These are phyloP conservation scores for Poecilus cupreus DNA, from an alignment of 2,888 invertebrate species.

Conservation along the genomic window DNA sequence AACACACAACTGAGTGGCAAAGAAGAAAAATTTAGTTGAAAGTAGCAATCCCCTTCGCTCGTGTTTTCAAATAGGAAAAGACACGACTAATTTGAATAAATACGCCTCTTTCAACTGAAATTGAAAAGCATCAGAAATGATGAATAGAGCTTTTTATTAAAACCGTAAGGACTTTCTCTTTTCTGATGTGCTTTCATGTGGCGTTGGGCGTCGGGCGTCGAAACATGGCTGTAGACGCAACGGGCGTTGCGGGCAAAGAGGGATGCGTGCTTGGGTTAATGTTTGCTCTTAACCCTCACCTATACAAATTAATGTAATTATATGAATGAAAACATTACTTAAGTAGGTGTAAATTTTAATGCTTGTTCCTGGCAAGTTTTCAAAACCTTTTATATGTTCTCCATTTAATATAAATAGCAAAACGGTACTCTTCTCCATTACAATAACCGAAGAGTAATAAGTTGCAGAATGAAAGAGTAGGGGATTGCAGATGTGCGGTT, in stretches of 20 bases:
- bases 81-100: constrained; percentile 57
- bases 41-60: constrained; percentile 8
- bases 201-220: constrained; percentile 1
- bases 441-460: constrained; percentile 7
- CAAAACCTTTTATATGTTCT: constrained; percentile 40
- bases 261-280: constrained; percentile 43
- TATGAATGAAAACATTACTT: constrained; percentile 52
- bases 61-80: constrained; percentile 43
- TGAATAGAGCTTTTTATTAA: constrained; percentile 56
- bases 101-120: constrained; percentile 49
- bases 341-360: constrained; percentile 50
- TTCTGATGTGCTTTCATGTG: constrained; percentile 49
- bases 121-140: constrained; percentile 57
- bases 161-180: constrained; percentile 54
- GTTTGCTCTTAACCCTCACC: constrained; percentile 48
- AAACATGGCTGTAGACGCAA: not conserved
- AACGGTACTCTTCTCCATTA: not conserved
- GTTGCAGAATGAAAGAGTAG: constrained; percentile 14
- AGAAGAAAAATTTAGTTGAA: constrained; percentile 14
- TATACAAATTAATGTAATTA: constrained; percentile 54
- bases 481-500: not conserved
- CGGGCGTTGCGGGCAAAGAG: not conserved
- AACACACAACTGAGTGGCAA: not conserved
- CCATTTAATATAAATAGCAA: constrained; percentile 37
- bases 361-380: constrained; percentile 44